Conservation (phyloP, 2,888 invertebrate species). For the Sphinx pinastri region DNA sequence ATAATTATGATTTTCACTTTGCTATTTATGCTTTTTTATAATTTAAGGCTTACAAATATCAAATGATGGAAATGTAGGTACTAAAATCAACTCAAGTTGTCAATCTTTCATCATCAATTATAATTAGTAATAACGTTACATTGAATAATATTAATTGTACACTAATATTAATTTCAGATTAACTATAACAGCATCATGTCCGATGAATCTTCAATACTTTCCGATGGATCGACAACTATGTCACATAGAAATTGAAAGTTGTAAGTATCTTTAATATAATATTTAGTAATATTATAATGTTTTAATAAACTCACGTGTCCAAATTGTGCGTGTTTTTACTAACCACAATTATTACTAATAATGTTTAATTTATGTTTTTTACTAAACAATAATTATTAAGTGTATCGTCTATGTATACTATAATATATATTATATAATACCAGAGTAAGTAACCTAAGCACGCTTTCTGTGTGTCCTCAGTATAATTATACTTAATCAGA, state of each 20-base stretch:
- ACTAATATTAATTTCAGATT: conserved; percentile 85
- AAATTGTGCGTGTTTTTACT: conserved; percentile 34
- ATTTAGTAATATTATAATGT: conserved; percentile 31
- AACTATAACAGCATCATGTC: conserved; percentile 97
- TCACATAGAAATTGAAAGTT: conserved; percentile 98
- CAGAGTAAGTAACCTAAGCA: background rate
- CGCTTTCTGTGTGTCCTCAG: conserved; percentile 23
- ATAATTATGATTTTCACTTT: too few species aligned
- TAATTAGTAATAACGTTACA: too few species aligned
- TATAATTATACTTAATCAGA: conserved; percentile 7
- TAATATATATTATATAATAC: background rate
- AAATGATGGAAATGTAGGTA: too few species aligned
- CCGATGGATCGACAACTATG: conserved; percentile 98
- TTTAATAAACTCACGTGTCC: conserved; percentile 29
- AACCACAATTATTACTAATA: conserved; percentile 15
- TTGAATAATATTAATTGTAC: background rate
- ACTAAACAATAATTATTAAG: background rate
- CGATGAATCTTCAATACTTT: conserved; percentile 98
- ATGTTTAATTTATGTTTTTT: conserved; percentile 32
- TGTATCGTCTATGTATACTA: conserved; percentile 8
- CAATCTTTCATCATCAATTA: too few species aligned
- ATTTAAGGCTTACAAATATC: too few species aligned
- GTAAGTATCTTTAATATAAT: conserved; percentile 89
- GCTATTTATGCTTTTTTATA: too few species aligned
- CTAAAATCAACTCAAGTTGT: too few species aligned